Percentiles rank a stretch among this genome's conserved stretches.
Evolutionary conservation across 2,113 vertebrate species (phyloP).

Genomic region (Phylloscopus whistleri): DNA sequence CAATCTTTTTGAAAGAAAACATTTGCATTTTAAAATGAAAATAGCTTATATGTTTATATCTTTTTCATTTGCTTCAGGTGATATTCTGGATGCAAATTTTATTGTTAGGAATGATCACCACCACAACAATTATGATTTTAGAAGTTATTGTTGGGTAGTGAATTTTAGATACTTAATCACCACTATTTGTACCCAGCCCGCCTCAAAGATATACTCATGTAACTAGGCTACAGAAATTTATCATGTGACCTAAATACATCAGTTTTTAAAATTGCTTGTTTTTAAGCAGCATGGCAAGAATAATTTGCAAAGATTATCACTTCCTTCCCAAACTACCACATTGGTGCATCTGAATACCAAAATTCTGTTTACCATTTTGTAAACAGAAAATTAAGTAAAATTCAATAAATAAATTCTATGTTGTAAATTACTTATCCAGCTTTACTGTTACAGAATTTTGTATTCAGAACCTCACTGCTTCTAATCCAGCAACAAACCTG

Average conservation of each 20-base stretch:
- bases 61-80: not conserved
- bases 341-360: not conserved
- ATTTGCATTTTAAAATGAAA: not conserved
- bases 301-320: not conserved
- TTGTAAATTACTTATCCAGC: not conserved
- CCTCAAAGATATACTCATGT: not conserved
- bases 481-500: not conserved
- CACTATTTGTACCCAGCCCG: not conserved
- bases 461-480: not conserved
- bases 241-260: not conserved
- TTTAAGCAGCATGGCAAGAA: not conserved
- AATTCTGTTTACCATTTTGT: not conserved
- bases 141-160: not conserved
- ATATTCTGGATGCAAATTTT: not conserved
- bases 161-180: not conserved
- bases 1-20: not conserved
- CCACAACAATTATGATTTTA: not conserved
- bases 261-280: not conserved
- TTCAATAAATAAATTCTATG: not conserved
- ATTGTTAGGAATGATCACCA: not conserved
- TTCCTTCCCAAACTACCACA: no score
- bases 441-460: not conserved
- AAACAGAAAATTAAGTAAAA: constrained; percentile 8
- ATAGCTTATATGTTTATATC: not conserved
- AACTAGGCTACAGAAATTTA: not conserved